Evolutionary conservation across 2,113 vertebrate species (phyloP), one percentile per base, ranked within the genome.

Genomic region (Pelodiscus sinensis): DNA sequence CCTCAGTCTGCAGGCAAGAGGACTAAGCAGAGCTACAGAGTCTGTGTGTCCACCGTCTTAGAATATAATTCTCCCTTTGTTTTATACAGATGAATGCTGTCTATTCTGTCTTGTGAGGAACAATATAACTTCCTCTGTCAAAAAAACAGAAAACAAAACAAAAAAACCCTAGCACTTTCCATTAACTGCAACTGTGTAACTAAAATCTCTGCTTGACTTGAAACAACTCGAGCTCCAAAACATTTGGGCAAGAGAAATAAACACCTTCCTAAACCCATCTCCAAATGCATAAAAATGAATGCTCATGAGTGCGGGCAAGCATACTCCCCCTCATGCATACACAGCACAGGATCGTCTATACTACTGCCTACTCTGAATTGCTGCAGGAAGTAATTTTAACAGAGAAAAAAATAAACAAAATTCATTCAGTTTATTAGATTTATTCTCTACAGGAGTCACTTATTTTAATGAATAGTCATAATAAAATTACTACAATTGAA

Each of bases 221-320:
- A 55, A 94, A 91, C n/a, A 95, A 84, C 44, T 94, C 86, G 91
- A 50, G 82, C 84, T 90, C 57, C 82, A 94, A 29, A 21, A 81
- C n/a, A 8, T 84, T 73, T 22, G 31, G 86, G 44, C 35, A 94
- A 94, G 90, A 14, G 16, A 92, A 90, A 78, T 58, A 91, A 94
- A 86, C 77, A 88, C 13, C 81, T 7, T 50, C 73, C n/a, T 35
- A 35, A 71, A 71, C n/a, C n/a, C 19, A 71, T 21, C 65, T 18
- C 18, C 65, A 21, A 68, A 71, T 60, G 25, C 25, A 60, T 27
- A 60, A 60, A 14, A 11, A 60, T 60, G 58, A 25, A 4, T 9
- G 13, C 24, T 8, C 60, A 62, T 12, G 58, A 5, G 10, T 14
- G 14, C 7, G 3, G 8, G 16, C 16, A 2, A 7, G 7, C 25